Conservation (phyloP, 2,797 vertebrate genomes). For the Notolepis coatsorum region DNA sequence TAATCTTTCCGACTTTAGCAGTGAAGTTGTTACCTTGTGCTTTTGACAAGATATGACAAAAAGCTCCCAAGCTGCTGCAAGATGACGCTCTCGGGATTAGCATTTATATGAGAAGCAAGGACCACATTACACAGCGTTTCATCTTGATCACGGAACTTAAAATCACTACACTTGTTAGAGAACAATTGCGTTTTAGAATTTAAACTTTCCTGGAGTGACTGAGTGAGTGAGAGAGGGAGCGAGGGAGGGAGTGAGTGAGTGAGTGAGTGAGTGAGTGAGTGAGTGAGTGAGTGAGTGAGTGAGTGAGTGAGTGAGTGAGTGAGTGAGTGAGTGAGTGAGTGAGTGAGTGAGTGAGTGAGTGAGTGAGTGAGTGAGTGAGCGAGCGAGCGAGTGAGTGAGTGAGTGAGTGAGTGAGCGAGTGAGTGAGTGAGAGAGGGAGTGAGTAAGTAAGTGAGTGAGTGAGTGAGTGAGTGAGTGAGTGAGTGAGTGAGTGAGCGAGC, state of each 20-base stretch:
- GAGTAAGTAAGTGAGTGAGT: slow-evolving; percentile 10
- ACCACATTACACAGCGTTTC: slow-evolving; percentile 39
- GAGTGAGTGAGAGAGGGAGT: slow-evolving; percentile 28
- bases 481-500: too few relatives aligned
- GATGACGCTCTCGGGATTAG: slow-evolving; percentile 71
- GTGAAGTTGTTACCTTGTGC: slow-evolving; percentile 70
- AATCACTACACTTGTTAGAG: slow-evolving; percentile 46
- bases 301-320: not conserved
- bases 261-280: slow-evolving; percentile 28
- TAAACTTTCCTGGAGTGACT: slow-evolving; percentile 63
- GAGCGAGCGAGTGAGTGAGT: slow-evolving; percentile 23
- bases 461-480: slow-evolving; percentile 1
- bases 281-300: not conserved
- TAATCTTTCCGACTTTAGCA: slow-evolving; percentile 60
- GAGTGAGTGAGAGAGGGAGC: too few relatives aligned
- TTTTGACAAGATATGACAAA: slow-evolving; percentile 72
- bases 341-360: not conserved
- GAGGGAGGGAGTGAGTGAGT: slow-evolving; percentile 27
- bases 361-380: not conserved
- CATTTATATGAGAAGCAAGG: slow-evolving; percentile 85
- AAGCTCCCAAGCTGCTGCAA: slow-evolving; percentile 59
- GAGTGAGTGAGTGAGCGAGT: slow-evolving; percentile 22
- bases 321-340: too few relatives aligned
- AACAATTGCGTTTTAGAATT: slow-evolving; percentile 45
- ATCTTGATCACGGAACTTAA: slow-evolving; percentile 68